Evolutionary conservation across 2,888 invertebrate genomes (phyloP), one percentile per base, ranked within the genome.

Genomic region (Ochropacha duplaris): DNA sequence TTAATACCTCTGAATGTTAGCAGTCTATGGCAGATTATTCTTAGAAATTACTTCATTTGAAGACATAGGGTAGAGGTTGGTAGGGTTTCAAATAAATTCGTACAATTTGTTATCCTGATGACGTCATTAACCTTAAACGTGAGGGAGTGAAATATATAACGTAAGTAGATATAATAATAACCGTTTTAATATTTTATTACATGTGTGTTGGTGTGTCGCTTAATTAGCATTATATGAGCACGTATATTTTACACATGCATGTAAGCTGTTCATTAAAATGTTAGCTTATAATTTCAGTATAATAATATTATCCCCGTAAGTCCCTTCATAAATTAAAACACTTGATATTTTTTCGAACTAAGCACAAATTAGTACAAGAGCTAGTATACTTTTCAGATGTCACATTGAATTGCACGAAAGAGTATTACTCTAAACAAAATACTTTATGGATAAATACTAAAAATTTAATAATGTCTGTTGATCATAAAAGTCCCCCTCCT

Each of bases 21-120:
- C 55, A 49, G 52, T 74, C 75, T 74, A 65, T 71, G 64, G 62
- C 58, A 74, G 76, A 81, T 84, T 81, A 84, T 84, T 84, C 83
- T 84, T 82, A 83, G 81, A 80, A 84, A 85, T 86, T 84, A 85
- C 85, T 85, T 83, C 82, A 83, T 83, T 85, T 84, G 75, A 81
- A 84, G 84, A 83, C 84, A 81, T 80, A 81, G 81, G 84, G 83
- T 65, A 77, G 79, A 77, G 79, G 81, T 81, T 81, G 77, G 79
- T 75, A 73, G 76, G 79, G 80, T 77, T 76, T 74, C 75, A 79
- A 79, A 86, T 80, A 84, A 86, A 86, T 86, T 85, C 73, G 75
- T 75, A 71, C 79, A 80, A 86, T 86, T 86, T 86, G 81, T 85
- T 84, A 85, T 78, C 80, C 74, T 72, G 79, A 84, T 84, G 84